phyloP scores from a whole-genome alignment of 2,113 vertebrate genomes.

The Bostrychus sinensis region DNA sequence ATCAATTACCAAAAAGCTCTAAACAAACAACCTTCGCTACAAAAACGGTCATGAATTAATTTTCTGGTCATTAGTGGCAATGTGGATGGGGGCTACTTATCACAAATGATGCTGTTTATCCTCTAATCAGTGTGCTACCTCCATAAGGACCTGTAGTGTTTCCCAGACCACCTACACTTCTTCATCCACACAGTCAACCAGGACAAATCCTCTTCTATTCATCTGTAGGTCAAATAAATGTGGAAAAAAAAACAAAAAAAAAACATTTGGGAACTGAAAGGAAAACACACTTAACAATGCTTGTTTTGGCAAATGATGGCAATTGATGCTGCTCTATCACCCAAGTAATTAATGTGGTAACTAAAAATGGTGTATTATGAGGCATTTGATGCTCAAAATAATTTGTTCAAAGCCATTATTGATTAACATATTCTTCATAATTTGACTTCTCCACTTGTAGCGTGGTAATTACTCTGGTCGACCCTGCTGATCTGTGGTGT shows the following conservation, averaged over 20 bases:
- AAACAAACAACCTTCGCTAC: constrained; percentile 15
- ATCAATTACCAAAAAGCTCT: constrained; percentile 21
- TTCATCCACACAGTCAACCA: constrained; percentile 42
- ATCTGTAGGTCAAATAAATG: constrained; percentile 39
- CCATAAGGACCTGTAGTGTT: constrained; percentile 38
- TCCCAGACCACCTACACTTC: constrained; percentile 38
- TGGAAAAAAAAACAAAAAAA: constrained; percentile 20
- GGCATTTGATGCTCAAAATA: constrained; percentile 44
- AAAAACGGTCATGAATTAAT: constrained; percentile 23
- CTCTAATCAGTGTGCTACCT: constrained; percentile 46
- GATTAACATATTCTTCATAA: constrained; percentile 67
- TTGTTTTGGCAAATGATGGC: constrained; percentile 30
- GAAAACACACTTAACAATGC: constrained; percentile 20
- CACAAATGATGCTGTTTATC: constrained; percentile 39
- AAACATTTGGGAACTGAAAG: constrained; percentile 31
- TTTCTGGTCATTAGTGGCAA: constrained; percentile 34
- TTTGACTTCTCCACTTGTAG: constrained; percentile 56
- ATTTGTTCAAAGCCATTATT: constrained; percentile 62
- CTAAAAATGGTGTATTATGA: constrained; percentile 48
- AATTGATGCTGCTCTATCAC: constrained; percentile 6
- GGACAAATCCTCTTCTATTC: constrained; percentile 40
- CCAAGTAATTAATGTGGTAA: constrained; percentile 21
- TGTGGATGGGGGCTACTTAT: constrained; percentile 19
- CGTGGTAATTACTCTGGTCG: constrained; percentile 58
- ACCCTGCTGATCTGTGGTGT: constrained; percentile 57